Conservation (phyloP, 2,113 vertebrate species). For the Periophthalmodon schlosseri region DNA sequence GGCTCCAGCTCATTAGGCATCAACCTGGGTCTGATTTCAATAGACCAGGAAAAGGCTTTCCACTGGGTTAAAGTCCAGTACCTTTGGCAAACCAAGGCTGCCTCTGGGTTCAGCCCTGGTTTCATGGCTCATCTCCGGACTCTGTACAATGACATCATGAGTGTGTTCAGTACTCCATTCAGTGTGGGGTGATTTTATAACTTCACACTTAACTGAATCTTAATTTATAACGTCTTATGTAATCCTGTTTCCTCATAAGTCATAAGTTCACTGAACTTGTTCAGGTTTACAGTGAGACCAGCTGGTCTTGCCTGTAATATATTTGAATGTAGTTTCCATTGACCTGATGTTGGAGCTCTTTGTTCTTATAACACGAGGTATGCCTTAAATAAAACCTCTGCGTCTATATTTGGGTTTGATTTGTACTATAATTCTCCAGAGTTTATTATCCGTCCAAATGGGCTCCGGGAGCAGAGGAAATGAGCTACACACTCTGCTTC, state of each 20-base stretch:
- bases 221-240: no score
- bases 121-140: not conserved
- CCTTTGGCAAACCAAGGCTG: not conserved
- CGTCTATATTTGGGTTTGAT: conserved; percentile 5
- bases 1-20: not conserved
- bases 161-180: not conserved
- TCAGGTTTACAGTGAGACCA: no score
- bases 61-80: not conserved
- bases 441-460: not conserved
- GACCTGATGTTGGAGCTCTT: not conserved
- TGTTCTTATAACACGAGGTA: not conserved
- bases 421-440: not conserved
- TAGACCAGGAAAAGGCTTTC: not conserved
- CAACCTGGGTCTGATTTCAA: not conserved
- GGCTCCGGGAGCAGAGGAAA: conserved; percentile 13
- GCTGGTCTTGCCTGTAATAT: no score
- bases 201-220: no score
- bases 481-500: not conserved
- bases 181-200: not conserved
- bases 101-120: not conserved
- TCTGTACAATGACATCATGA: not conserved
- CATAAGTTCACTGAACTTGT: no score
- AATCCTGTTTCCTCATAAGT: no score
- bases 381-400: not conserved
- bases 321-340: no score